These are phyloP conservation scores for Chloroceryle amazona DNA, from an alignment of 2,797 vertebrate species.

Conservation along the genomic window DNA sequence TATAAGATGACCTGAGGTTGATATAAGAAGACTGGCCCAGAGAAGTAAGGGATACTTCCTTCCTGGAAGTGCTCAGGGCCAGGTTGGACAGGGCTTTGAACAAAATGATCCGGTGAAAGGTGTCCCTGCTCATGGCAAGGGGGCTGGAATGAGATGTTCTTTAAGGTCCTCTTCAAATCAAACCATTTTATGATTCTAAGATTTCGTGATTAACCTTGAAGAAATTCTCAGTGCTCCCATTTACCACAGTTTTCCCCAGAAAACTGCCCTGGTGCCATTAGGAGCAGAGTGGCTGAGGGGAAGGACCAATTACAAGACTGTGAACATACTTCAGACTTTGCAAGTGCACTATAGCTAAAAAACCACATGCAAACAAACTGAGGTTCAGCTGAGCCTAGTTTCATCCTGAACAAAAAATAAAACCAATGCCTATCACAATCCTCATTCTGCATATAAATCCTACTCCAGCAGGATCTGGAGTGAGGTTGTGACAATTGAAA, in stretches of 20 bases:
- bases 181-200: not conserved
- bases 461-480: not conserved
- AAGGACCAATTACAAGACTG: not conserved
- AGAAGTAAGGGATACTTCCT: not conserved
- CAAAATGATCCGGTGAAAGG: not conserved
- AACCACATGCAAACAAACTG: rapidly evolving
- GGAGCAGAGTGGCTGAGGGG: not conserved
- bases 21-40: not conserved
- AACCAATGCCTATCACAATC: not conserved
- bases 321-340: not conserved
- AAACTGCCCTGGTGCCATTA: not conserved
- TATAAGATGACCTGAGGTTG: not conserved
- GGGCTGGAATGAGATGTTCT: not conserved
- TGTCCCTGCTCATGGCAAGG: not conserved
- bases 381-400: not conserved
- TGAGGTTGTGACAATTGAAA: not conserved
- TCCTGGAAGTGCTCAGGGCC: not conserved
- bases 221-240: not conserved
- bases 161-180: not conserved
- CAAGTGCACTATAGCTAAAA: not conserved
- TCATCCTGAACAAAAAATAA: not conserved
- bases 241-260: not conserved
- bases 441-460: not conserved
- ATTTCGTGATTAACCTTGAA: not conserved
- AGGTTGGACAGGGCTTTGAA: not conserved